A percentile compares a stretch with the other conserved stretches of the same genome.
These are phyloP conservation scores for Sporophila hypoxantha DNA, from an alignment of 2,113 vertebrate genomes.

Conservation along the genomic window DNA sequence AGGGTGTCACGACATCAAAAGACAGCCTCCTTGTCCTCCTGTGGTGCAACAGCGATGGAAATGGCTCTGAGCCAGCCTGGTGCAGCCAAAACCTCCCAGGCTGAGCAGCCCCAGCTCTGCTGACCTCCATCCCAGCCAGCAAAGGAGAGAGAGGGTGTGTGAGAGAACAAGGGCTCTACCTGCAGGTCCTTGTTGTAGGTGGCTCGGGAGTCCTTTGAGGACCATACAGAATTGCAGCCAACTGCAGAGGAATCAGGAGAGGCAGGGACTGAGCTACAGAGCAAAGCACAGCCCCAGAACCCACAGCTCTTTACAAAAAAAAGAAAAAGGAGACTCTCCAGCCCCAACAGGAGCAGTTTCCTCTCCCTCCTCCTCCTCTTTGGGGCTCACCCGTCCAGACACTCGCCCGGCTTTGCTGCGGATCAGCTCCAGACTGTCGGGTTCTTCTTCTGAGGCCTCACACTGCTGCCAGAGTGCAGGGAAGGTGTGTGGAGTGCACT, in stretches of 20 bases:
- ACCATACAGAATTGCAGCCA: slow-evolving; percentile 89
- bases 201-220: slow-evolving; percentile 93
- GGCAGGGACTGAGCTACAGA: background rate
- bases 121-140: too few species aligned
- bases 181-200: slow-evolving; percentile 97
- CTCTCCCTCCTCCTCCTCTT: background rate
- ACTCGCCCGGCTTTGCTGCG: slow-evolving; percentile 92
- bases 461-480: slow-evolving; percentile 86
- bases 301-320: fast-evolving
- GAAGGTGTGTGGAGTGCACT: slow-evolving; percentile 26
- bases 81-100: background rate
- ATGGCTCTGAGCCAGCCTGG: background rate
- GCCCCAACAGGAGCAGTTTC: fast-evolving
- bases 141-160: too few species aligned
- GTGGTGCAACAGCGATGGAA: background rate
- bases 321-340: background rate
- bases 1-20: slow-evolving; percentile 90
- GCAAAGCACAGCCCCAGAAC: background rate
- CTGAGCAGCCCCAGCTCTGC: too few species aligned
- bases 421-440: slow-evolving; percentile 94
- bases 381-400: slow-evolving; percentile 81
- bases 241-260: slow-evolving; percentile 59
- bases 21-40: slow-evolving; percentile 97
- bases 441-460: slow-evolving; percentile 94
- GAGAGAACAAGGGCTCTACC: slow-evolving; percentile 56